A percentile compares a stretch with the other conserved stretches of the same genome.
Conservation (phyloP, 2,113 vertebrate species). For the Periophthalmus modestus region DNA sequence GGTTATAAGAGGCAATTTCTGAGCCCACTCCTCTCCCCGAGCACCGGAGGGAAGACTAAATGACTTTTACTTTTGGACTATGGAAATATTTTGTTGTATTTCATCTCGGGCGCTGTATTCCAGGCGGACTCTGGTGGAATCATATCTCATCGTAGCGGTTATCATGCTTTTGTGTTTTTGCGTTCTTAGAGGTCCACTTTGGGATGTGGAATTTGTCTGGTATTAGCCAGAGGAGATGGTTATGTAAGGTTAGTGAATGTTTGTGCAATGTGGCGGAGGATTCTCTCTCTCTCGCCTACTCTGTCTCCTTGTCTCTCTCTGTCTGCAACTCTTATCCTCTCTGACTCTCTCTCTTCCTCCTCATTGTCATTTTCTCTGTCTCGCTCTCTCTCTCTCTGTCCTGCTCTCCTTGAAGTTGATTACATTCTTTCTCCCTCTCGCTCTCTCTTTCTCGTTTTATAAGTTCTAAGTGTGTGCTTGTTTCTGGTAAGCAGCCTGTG, state of each 20-base stretch:
- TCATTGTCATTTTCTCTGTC: too few species aligned
- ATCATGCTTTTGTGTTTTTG: conserved; percentile 6
- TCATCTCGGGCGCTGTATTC: conserved; percentile 20
- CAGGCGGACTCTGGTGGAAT: conserved; percentile 5
- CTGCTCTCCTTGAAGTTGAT: too few species aligned
- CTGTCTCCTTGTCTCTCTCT: conserved; percentile 9
- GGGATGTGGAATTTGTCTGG: conserved; percentile 4
- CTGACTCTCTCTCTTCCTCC: neutral
- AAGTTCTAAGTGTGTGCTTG: too few species aligned
- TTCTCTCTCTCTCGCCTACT: conserved; percentile 2
- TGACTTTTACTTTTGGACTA: conserved; percentile 34
- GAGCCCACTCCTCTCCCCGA: conserved; percentile 33
- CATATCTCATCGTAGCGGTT: neutral
- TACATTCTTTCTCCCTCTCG: too few species aligned
- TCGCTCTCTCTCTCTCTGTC: too few species aligned
- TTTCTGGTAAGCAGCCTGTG: too few species aligned
- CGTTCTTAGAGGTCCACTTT: conserved; percentile 3
- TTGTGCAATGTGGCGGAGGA: conserved; percentile 26
- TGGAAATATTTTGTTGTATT: conserved; percentile 50
- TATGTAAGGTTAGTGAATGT: conserved; percentile 31
- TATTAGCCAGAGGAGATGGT: conserved; percentile 36
- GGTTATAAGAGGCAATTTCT: conserved; percentile 57
- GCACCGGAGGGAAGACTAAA: conserved; percentile 33
- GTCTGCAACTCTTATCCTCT: neutral
- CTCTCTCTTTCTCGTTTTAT: neutral